These are phyloP conservation scores for Bicyclus anynana DNA, from an alignment of 1,140 invertebrate genomes.

Conservation along the genomic window DNA sequence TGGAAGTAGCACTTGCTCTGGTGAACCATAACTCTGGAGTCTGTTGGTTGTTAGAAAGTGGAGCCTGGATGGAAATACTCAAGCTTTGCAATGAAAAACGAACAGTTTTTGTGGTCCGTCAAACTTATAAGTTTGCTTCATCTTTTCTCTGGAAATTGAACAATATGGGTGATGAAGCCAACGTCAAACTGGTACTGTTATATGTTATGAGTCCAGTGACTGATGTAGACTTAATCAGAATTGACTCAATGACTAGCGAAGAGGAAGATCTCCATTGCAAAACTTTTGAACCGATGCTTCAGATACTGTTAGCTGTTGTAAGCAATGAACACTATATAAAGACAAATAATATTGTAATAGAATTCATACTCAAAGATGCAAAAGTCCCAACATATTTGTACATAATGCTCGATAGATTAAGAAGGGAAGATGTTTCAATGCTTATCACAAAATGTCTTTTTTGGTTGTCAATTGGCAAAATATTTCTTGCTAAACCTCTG, in stretches of 20 bases:
- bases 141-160: conserved; percentile 58
- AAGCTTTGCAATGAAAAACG: conserved; percentile 45
- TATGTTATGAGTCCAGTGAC: conserved; percentile 43
- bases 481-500: conserved; percentile 42
- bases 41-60: conserved; percentile 51
- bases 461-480: conserved; percentile 43
- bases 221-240: conserved; percentile 41
- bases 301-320: conserved; percentile 47
- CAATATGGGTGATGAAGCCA: conserved; percentile 36
- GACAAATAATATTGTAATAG: conserved; percentile 34
- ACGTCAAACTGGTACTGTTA: conserved; percentile 40
- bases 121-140: conserved; percentile 58
- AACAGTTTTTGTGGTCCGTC: conserved; percentile 59
- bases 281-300: conserved; percentile 48
- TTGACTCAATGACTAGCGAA: conserved; percentile 45
- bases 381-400: conserved; percentile 39
- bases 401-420: conserved; percentile 41
- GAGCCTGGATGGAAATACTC: conserved; percentile 57
- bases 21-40: conserved; percentile 52
- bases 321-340: conserved; percentile 37
- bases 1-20: conserved; percentile 53
- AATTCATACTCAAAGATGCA: conserved; percentile 39
- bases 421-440: conserved; percentile 40
- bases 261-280: conserved; percentile 48
- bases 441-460: conserved; percentile 46